Conservation (phyloP, 2,797 vertebrate species). For the Sandelia bainsii region DNA sequence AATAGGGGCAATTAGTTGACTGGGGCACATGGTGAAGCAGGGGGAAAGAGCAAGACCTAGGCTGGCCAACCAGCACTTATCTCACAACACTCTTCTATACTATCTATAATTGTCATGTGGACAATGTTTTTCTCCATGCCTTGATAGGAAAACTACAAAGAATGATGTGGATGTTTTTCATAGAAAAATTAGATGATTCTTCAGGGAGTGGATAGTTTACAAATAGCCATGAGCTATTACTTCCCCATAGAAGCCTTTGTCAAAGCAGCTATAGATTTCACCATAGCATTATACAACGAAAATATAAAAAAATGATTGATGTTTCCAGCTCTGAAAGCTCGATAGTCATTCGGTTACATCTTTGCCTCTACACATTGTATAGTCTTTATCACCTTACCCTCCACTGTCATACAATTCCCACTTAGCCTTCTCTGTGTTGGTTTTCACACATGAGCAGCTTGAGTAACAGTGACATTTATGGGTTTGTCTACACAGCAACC, state of each 20-base stretch:
- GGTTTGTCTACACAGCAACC: constrained; percentile 53
- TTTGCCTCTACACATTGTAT: constrained; percentile 14
- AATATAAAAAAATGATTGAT: constrained; percentile 19
- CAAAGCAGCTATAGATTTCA: not conserved
- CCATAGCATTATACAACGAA: not conserved
- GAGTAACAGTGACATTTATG: constrained; percentile 78
- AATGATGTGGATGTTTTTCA: constrained; percentile 21
- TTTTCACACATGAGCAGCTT: constrained; percentile 72
- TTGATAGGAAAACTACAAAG: constrained; percentile 18
- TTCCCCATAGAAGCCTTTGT: not conserved
- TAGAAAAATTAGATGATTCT: constrained; percentile 7
- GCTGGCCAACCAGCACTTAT: constrained; percentile 1
- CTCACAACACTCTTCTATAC: not conserved
- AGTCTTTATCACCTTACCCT: constrained; percentile 57
- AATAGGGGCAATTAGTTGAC: constrained; percentile 62
- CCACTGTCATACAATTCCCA: constrained; percentile 30
- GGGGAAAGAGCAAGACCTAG: constrained; percentile 13
- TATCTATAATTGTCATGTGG: constrained; percentile 15
- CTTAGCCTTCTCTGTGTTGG: constrained; percentile 35
- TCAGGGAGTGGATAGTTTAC: constrained; percentile 4
- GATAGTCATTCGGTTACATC: constrained; percentile 8
- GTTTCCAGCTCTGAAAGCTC: not conserved
- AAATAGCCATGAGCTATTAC: constrained; percentile 12
- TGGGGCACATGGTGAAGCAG: constrained; percentile 37
- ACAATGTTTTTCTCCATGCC: constrained; percentile 4